phyloP scores from a whole-genome alignment of 2,113 vertebrate species.

The Proterorhinus semilunaris region DNA sequence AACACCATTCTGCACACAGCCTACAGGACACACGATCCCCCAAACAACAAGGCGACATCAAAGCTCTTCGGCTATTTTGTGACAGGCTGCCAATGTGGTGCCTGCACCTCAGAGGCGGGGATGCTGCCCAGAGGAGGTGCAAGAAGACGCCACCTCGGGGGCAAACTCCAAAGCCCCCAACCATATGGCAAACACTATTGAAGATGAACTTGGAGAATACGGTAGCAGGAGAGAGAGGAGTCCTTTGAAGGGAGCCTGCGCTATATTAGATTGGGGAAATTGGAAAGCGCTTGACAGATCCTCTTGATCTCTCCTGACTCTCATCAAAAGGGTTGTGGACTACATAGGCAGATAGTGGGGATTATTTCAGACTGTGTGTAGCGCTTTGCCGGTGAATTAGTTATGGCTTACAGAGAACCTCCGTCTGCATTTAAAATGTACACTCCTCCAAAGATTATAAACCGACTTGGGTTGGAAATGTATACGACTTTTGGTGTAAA shows the following conservation, averaged over 20 bases:
- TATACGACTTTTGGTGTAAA: neutral
- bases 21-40: neutral
- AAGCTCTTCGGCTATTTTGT: constrained; percentile 18
- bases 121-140: constrained; percentile 24
- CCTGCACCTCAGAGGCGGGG: constrained; percentile 11
- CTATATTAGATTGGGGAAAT: constrained; percentile 76
- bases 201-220: constrained; percentile 52
- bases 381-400: constrained; percentile 77
- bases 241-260: constrained; percentile 70
- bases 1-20: constrained; percentile 10
- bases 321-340: constrained; percentile 74
- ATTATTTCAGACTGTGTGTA: constrained; percentile 76
- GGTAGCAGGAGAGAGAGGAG: constrained; percentile 47
- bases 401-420: constrained; percentile 64
- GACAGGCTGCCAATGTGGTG: constrained; percentile 20
- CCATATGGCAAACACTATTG: constrained; percentile 50
- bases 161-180: constrained; percentile 5
- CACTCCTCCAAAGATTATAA: constrained; percentile 30
- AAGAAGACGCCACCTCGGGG: constrained; percentile 6
- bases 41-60: constrained; percentile 18
- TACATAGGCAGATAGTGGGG: constrained; percentile 67
- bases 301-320: constrained; percentile 79
- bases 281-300: constrained; percentile 76
- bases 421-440: constrained; percentile 55
- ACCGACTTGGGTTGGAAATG: neutral